Evolutionary conservation across 2,797 vertebrate species (phyloP).

Genomic region (Paedocypris micromegethes): DNA sequence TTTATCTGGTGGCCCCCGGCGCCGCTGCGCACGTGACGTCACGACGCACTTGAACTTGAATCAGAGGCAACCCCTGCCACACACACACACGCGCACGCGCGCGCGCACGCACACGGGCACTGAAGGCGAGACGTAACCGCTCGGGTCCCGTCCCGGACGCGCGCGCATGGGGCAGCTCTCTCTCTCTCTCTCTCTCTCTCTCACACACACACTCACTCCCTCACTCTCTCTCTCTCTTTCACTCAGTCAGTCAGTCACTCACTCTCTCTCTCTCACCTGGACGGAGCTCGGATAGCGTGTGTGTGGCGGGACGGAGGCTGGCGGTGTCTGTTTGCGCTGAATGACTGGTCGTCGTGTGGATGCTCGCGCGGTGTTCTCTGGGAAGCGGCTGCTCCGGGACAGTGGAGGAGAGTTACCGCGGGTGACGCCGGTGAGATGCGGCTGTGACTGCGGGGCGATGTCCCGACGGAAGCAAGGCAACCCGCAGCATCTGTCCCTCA

Average conservation of each 20-base stretch:
- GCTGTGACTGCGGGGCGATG: slow-evolving; percentile 99
- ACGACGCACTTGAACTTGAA: slow-evolving; percentile 95
- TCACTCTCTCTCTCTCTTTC: no score
- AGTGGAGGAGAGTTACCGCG: slow-evolving; percentile 65
- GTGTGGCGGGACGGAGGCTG: slow-evolving; percentile 58
- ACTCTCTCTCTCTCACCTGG: no score
- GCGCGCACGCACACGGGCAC: slow-evolving; percentile 76
- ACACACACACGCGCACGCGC: slow-evolving; percentile 76
- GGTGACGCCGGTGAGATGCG: slow-evolving; percentile 91
- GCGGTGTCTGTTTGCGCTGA: slow-evolving; percentile 45
- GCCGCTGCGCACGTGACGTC: slow-evolving; percentile 82
- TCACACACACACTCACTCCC: slow-evolving; percentile 36
- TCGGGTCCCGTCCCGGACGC: slow-evolving; percentile 68
- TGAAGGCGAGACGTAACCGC: slow-evolving; percentile 72
- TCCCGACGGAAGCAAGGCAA: slow-evolving; percentile 99
- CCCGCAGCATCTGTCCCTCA: slow-evolving; percentile 93
- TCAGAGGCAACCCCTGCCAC: slow-evolving; percentile 84
- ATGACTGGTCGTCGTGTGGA: background rate
- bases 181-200: slow-evolving; percentile 66
- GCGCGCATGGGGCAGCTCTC: slow-evolving; percentile 73
- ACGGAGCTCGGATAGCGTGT: no score
- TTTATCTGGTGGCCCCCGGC: slow-evolving; percentile 75
- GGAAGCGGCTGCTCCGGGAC: slow-evolving; percentile 38
- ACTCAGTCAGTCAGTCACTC: no score
- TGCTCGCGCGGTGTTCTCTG: background rate